Conservation (phyloP, 2,797 vertebrate genomes). For the Phrynocephalus vlangalii region DNA sequence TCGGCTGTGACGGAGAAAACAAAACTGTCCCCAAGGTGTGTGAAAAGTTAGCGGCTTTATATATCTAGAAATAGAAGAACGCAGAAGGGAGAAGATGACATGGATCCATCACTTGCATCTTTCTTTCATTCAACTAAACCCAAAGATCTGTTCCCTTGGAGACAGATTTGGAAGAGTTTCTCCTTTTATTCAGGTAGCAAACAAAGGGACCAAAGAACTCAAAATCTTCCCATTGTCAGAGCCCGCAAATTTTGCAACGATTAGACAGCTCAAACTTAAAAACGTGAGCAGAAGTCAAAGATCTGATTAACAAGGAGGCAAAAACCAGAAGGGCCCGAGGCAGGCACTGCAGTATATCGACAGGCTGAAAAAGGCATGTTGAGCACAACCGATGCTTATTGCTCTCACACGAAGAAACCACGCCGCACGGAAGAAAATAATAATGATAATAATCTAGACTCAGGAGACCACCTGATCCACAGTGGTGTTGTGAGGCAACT, state of each 20-base stretch:
- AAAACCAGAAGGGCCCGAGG: neutral
- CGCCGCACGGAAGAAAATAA: no score
- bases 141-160: slow-evolving; percentile 25
- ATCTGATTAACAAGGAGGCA: neutral
- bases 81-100: neutral
- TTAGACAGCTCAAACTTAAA: neutral
- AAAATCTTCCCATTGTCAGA: neutral
- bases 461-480: no score
- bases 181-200: neutral
- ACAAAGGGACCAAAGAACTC: neutral
- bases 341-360: neutral
- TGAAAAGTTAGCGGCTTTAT: neutral
- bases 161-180: neutral
- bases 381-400: neutral
- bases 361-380: neutral
- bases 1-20: neutral
- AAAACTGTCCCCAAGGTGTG: neutral
- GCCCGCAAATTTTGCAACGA: neutral
- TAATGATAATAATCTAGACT: no score
- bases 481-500: neutral
- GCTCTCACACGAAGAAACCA: no score
- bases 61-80: neutral
- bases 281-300: neutral
- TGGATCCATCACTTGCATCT: neutral
- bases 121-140: slow-evolving; percentile 9